Base-by-base conservation (phyloP, 1,140 invertebrate genomes). In the Globodera rostochiensis region DNA sequence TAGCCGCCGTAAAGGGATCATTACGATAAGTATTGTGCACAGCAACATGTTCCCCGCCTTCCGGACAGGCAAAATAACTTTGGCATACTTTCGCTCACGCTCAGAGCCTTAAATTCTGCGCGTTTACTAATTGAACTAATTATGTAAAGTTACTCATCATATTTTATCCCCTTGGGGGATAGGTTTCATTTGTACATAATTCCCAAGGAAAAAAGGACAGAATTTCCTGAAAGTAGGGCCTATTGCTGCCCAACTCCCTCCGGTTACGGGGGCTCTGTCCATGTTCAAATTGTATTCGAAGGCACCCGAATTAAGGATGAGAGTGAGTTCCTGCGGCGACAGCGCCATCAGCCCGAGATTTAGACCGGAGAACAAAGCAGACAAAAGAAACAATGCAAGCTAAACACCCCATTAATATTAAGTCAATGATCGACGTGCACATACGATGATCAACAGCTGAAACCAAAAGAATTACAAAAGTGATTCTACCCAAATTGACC, bases 261-360 rank as follows among this genome's bases (percentile, higher is more conserved):
- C 36, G 36, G 36, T 36, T 36, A 36, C 36, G 36, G 36, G 36
- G 36, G 36, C 36, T 36, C 3, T 36, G 36, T 36, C 36, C 36
- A 36, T 36, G 36, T 36, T 1, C 36, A 36, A 36, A 36, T 36
- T 36, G 36, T 36, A 36, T 36, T 36, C 36, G 36, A 36, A 0
- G 36, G 36, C n/a, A 88, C 88, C 88, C 8, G 83, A 86, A 45
- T 88, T 87, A 36, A 84, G 67, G 77, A 88, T 89, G 15, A 88
- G 76, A 46, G 77, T 84, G 69, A 88, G 80, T 78, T 88, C 87
- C 15, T 90, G 87, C n/a, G 85, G 84, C 11, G 85, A 83, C 87
- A 99, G 91, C 0, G 96, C 93, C 96, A 99, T 98, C 13, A 99
- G 91, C 6, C 97, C 97, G 4, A 99, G 92, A 91, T 98, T 99